Percentiles rank a stretch among this genome's conserved stretches.
Conservation (phyloP, 1,140 invertebrate species). For the Galleria mellonella region DNA sequence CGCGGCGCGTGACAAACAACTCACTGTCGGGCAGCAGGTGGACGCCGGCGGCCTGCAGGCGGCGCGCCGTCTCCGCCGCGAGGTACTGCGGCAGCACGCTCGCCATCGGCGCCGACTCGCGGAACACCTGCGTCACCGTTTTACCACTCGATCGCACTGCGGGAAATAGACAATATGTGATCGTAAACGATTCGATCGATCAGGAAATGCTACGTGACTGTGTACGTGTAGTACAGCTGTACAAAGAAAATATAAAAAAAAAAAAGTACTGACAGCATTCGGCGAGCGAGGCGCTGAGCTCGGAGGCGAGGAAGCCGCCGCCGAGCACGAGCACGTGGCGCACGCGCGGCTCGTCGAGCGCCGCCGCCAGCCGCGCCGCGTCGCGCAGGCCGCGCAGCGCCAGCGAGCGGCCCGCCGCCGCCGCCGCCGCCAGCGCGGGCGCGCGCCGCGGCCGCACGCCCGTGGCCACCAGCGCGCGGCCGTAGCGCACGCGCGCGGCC, state of each 20-base stretch:
- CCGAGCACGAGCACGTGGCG: conserved; percentile 7
- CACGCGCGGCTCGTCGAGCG: neutral
- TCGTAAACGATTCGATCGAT: too few species aligned
- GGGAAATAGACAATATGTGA: neutral
- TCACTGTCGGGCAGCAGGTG: conserved; percentile 17
- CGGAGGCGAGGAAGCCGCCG: conserved; percentile 32
- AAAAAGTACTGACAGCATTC: conserved; percentile 17
- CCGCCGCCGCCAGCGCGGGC: conserved; percentile 31
- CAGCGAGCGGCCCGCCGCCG: conserved; percentile 43
- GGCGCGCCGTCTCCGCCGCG: conserved; percentile 32
- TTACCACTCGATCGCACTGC: conserved; percentile 17
- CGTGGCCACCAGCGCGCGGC: neutral
- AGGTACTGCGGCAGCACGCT: conserved; percentile 42
- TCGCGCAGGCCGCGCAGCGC: conserved; percentile 34
- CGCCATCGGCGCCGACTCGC: conserved; percentile 1
- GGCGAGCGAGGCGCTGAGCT: conserved; percentile 43
- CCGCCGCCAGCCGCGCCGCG: conserved; percentile 13
- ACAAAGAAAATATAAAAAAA: too few species aligned
- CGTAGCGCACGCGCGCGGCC: neutral
- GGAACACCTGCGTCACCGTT: conserved; percentile 11
- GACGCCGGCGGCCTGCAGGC: conserved; percentile 27
- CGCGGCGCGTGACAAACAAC: too few species aligned
- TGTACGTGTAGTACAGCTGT: too few species aligned
- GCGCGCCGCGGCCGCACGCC: conserved; percentile 19
- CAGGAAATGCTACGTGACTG: too few species aligned